Evolutionary conservation across 2,888 invertebrate species (phyloP), one percentile per base, ranked within the genome.

Genomic region (Rhagophthalmus giganteus): DNA sequence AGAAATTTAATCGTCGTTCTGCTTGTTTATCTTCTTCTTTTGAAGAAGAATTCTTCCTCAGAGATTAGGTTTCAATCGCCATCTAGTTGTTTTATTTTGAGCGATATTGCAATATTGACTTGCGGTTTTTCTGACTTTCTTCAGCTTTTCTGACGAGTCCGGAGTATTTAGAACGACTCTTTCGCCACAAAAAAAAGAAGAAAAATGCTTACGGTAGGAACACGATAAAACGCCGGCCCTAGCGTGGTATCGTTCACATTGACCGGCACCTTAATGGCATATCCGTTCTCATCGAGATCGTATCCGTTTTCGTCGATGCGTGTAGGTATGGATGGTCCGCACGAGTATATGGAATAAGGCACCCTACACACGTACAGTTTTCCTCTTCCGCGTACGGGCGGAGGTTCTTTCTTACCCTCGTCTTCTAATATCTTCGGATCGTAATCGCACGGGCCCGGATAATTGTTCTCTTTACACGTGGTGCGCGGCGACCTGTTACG

Each of bases 271-370:
- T 69, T 69, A 5, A 64, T 38, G 4, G 70, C 28, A 13, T 59
- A 58, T 6, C 62, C 67, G 24, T 60, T n/a, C 10, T 47, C 45
- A 30, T 64, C 60, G n/a, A 67, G 11, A 30, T 61, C 57, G 45
- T 74, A 77, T 14, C 72, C 73, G 58, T 72, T 68, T 50, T 63
- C 66, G 53, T 71, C 66, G 2, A 63, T 39, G 34, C 60, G 56
- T 1, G 70, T 64, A 1, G 74, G 73, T 27, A 74, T 62, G 1
- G 72, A 70, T 7, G 72, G 71, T 1, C 62, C 67, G 26, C 46
- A 46, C 2, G 57, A 59, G 5, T 55, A 34, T 2, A 49, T 7
- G 1, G 57, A 57, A 32, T 63, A 70, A 0, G 68, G 68, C 2
- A 69, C 65, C 15, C 57, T 58, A 35, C 72, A 71, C 1, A 64